Evolutionary conservation across 2,888 invertebrate species (phyloP).

Genomic region (Diplolepis rosae): DNA sequence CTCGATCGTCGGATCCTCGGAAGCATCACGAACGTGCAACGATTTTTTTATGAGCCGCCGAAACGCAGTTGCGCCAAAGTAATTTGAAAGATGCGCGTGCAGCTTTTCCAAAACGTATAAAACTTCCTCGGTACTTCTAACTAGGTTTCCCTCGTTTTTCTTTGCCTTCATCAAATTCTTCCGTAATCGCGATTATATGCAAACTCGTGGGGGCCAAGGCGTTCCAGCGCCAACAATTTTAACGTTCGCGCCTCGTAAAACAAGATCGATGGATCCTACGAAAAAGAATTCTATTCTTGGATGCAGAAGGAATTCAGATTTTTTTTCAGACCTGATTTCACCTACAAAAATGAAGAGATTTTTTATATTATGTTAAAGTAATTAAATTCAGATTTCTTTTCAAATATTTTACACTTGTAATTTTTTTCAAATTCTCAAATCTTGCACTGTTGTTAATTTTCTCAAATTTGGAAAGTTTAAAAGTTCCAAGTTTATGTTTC

Average conservation of each 20-base stretch:
- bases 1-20: constrained; percentile 19
- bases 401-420: too few relatives aligned
- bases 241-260: constrained; percentile 20
- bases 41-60: constrained; percentile 17
- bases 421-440: too few relatives aligned
- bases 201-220: neutral
- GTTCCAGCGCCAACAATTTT: constrained; percentile 12
- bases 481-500: too few relatives aligned
- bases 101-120: constrained; percentile 2
- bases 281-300: constrained; percentile 6
- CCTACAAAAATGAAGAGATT: too few relatives aligned
- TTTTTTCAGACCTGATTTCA: too few relatives aligned
- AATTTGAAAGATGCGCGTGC: constrained; percentile 18
- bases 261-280: constrained; percentile 17
- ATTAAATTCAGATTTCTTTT: too few relatives aligned
- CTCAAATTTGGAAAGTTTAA: too few relatives aligned
- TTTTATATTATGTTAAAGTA: too few relatives aligned
- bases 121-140: neutral
- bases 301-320: neutral
- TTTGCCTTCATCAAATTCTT: constrained; percentile 5
- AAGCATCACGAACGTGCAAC: constrained; percentile 4
- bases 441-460: too few relatives aligned
- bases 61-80: neutral
- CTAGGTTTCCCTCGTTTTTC: constrained; percentile 3
- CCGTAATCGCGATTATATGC: constrained; percentile 30